Conservation (phyloP, 2,888 invertebrate species). For the Drosophila tanythrix region DNA sequence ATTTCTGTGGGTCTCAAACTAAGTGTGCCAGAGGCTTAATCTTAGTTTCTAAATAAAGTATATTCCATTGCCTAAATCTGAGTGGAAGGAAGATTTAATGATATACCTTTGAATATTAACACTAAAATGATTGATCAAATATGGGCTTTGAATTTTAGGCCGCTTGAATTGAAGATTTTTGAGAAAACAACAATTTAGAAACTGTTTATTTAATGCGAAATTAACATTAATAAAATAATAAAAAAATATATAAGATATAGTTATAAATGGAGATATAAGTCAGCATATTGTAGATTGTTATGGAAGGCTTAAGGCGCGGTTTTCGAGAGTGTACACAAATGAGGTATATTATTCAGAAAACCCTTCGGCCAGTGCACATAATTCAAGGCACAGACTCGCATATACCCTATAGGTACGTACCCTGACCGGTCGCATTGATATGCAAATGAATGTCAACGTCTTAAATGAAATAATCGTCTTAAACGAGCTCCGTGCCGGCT, state of each 20-base stretch:
- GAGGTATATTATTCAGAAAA: neutral
- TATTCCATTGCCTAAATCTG: neutral
- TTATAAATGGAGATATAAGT: neutral
- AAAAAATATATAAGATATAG: neutral
- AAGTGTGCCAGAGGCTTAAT: neutral
- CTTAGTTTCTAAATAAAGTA: neutral
- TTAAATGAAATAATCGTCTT: slow-evolving; percentile 82
- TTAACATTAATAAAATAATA: too few species aligned
- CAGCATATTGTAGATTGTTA: neutral
- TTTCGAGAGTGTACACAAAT: neutral
- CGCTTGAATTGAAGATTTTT: neutral
- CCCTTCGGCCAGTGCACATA: neutral
- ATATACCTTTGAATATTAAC: neutral
- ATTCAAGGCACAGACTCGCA: neutral
- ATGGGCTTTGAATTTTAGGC: neutral
- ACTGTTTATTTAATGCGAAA: too few species aligned
- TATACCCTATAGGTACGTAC: slow-evolving; percentile 37
- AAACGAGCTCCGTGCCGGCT: slow-evolving; percentile 61
- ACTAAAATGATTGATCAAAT: neutral
- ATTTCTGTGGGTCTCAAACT: neutral
- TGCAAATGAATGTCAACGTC: slow-evolving; percentile 82
- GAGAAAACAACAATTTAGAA: neutral
- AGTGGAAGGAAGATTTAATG: too few species aligned
- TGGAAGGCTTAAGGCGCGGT: neutral
- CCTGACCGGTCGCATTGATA: slow-evolving; percentile 57